These are phyloP conservation scores for Corythornis cristatus DNA, from an alignment of 2,113 vertebrate genomes.

Conservation along the genomic window DNA sequence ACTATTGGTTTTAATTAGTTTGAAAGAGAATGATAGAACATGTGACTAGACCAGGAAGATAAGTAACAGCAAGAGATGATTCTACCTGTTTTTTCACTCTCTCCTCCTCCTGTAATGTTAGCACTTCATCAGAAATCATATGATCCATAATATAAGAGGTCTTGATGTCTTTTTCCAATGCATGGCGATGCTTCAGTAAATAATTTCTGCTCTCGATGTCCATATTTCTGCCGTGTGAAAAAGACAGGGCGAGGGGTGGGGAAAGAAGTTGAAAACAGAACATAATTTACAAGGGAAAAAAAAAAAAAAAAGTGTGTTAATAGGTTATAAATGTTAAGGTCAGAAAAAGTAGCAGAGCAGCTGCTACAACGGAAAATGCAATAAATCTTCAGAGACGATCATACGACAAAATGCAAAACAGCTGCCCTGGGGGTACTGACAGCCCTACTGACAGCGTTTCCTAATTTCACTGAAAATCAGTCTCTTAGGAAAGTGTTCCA, in stretches of 20 bases:
- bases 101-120: conserved; percentile 87
- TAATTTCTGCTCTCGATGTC: conserved; percentile 85
- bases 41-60: not conserved
- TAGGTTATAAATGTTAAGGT: not conserved
- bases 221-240: conserved; percentile 70
- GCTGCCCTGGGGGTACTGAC: not conserved
- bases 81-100: conserved; percentile 84
- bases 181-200: conserved; percentile 81
- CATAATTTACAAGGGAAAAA: conserved; percentile 7
- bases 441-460: not conserved
- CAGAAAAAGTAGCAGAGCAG: not conserved
- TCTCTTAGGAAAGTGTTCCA: not conserved
- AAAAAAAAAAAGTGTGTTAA: not conserved
- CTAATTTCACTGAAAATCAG: not conserved
- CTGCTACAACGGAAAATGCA: not conserved
- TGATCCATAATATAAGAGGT: conserved; percentile 91
- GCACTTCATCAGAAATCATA: conserved; percentile 88
- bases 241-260: fast-evolving
- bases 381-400: not conserved
- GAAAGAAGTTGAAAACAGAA: not conserved
- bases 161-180: conserved; percentile 90
- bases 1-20: not conserved
- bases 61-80: not conserved
- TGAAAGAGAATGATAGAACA: not conserved
- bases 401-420: not conserved